phyloP scores from a whole-genome alignment of 2,888 invertebrate genomes.

The Plebejus melissa region DNA sequence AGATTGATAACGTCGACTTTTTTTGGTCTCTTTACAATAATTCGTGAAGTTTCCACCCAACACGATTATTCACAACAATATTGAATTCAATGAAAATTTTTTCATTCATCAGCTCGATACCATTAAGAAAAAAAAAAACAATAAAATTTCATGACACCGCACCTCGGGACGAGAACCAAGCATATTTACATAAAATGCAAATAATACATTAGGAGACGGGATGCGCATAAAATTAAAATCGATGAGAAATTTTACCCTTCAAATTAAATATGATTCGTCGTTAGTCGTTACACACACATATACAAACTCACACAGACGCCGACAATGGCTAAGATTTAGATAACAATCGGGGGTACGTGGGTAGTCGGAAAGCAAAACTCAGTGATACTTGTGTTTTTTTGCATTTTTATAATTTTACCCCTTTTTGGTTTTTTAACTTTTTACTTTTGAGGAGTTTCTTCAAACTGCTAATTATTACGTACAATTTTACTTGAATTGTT shows the following conservation, averaged over 20 bases:
- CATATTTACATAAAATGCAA: slow-evolving; percentile 78
- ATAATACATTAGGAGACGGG: slow-evolving; percentile 72
- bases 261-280: slow-evolving; percentile 77
- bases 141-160: slow-evolving; percentile 41
- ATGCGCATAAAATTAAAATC: slow-evolving; percentile 79
- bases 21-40: neutral
- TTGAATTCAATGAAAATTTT: neutral
- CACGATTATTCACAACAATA: neutral
- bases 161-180: slow-evolving; percentile 63
- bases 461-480: neutral
- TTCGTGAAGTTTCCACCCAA: neutral
- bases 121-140: neutral
- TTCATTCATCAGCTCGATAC: neutral
- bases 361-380: neutral
- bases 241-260: slow-evolving; percentile 76
- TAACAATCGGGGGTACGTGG: slow-evolving; percentile 55
- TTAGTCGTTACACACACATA: slow-evolving; percentile 55
- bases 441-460: neutral
- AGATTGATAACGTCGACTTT: neutral
- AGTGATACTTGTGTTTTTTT: neutral
- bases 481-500: neutral
- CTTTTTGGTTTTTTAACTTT: neutral
- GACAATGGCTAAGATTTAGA: slow-evolving; percentile 56
- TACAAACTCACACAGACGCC: slow-evolving; percentile 34
- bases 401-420: neutral